phyloP scores from a whole-genome alignment of 53 echinoderm and acorn worm genomes.

The Antedon mediterranea region DNA sequence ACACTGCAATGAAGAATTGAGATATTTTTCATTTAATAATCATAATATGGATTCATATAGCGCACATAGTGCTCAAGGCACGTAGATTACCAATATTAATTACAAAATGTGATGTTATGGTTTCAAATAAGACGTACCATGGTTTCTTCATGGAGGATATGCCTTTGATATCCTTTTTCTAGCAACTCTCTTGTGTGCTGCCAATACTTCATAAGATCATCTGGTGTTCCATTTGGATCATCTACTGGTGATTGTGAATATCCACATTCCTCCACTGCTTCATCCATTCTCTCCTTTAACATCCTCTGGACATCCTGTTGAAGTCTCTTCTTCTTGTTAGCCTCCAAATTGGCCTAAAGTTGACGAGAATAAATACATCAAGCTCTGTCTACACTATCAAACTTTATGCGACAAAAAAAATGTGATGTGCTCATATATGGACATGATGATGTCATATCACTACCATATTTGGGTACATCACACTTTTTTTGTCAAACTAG shows the following conservation, averaged over 20 bases:
- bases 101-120: no score
- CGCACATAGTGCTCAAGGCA: no score
- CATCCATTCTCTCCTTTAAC: slow-evolving; percentile 49
- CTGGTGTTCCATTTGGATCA: not conserved
- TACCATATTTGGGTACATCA: no score
- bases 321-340: not conserved
- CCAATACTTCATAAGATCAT: slow-evolving; percentile 13
- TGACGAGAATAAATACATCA: no score
- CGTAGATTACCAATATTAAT: no score
- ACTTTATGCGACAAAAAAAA: no score
- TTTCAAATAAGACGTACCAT: slow-evolving; percentile 4
- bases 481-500: no score
- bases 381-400: no score
- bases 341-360: not conserved
- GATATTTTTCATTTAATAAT: no score
- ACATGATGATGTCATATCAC: no score
- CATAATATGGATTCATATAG: no score
- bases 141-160: slow-evolving; percentile 7
- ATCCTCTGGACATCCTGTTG: slow-evolving; percentile 27
- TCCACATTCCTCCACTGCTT: slow-evolving; percentile 32
- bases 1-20: not conserved
- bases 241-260: slow-evolving; percentile 16
- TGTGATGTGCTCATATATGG: no score
- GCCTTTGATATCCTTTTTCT: slow-evolving; percentile 24
- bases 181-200: slow-evolving; percentile 16